Percentiles rank a stretch among this genome's conserved stretches.
Conservation (phyloP, 2,113 vertebrate genomes). For the Apistogramma diplotaenia region DNA sequence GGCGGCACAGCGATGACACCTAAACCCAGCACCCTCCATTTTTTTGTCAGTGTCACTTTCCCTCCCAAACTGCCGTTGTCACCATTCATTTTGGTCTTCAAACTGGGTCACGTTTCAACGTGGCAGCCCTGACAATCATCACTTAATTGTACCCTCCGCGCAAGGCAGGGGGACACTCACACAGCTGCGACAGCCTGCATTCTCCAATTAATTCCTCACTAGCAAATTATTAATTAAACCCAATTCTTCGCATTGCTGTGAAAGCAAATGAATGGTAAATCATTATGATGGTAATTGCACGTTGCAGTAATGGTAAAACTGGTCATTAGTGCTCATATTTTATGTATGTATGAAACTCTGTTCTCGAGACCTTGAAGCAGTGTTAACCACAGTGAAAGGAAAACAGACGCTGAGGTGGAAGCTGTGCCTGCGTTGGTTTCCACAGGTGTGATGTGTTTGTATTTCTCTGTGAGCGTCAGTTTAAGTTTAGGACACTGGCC, state of each 20-base stretch:
- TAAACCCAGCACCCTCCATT: constrained; percentile 34
- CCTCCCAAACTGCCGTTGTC: not conserved
- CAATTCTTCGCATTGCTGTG: constrained; percentile 63
- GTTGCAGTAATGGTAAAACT: constrained; percentile 66
- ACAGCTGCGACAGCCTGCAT: constrained; percentile 48
- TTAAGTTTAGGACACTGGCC: too few species aligned
- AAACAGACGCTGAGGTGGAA: not conserved
- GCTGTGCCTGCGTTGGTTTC: not conserved
- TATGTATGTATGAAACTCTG: constrained; percentile 57
- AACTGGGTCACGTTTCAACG: constrained; percentile 47
- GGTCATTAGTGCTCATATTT: constrained; percentile 73
- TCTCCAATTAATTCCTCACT: constrained; percentile 68
- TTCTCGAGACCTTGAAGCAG: constrained; percentile 43
- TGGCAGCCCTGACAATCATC: constrained; percentile 36
- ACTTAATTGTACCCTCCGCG: constrained; percentile 52
- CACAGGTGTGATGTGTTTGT: not conserved
- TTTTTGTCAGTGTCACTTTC: constrained; percentile 28
- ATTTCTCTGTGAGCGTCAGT: too few species aligned
- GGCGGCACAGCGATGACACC: constrained; percentile 11
- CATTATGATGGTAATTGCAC: constrained; percentile 72
- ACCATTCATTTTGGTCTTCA: constrained; percentile 9
- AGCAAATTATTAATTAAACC: constrained; percentile 73
- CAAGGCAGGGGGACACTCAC: constrained; percentile 26
- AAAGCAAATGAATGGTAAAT: constrained; percentile 68
- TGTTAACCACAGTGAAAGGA: constrained; percentile 22